These are phyloP conservation scores for Dasypus novemcinctus DNA, from an alignment of 2,113 vertebrate species.

Conservation along the genomic window DNA sequence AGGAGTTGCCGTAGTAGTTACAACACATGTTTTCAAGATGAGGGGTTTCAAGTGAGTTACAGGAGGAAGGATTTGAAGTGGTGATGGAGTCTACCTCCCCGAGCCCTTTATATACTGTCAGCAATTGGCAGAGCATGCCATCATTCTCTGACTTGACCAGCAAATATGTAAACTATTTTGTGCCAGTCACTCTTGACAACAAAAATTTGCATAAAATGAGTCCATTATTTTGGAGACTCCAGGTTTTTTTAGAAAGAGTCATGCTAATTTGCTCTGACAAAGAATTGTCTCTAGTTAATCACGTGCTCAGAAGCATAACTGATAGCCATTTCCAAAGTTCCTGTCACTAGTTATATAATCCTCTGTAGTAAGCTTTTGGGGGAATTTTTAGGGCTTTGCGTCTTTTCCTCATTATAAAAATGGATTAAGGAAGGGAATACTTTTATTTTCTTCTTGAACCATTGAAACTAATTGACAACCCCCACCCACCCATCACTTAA, in stretches of 20 bases:
- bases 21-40: too few relatives aligned
- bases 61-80: too few relatives aligned
- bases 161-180: too few relatives aligned
- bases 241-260: background rate
- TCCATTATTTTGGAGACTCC: too few relatives aligned
- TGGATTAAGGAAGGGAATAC: background rate
- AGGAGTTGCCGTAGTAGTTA: too few relatives aligned
- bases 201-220: too few relatives aligned
- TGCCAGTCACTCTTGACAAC: too few relatives aligned
- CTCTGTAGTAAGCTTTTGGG: background rate
- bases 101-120: background rate
- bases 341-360: background rate
- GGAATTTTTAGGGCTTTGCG: background rate
- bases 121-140: background rate
- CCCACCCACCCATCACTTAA: background rate
- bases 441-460: background rate
- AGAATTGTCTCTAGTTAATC: background rate
- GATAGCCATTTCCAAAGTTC: background rate
- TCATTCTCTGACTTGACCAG: too few relatives aligned
- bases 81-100: too few relatives aligned
- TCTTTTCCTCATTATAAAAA: background rate
- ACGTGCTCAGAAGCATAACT: too few relatives aligned
- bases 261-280: background rate
- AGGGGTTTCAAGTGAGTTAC: too few relatives aligned
- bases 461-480: background rate